Base-by-base conservation (phyloP, 1,140 invertebrate species). In the Habropoda laboriosa region DNA sequence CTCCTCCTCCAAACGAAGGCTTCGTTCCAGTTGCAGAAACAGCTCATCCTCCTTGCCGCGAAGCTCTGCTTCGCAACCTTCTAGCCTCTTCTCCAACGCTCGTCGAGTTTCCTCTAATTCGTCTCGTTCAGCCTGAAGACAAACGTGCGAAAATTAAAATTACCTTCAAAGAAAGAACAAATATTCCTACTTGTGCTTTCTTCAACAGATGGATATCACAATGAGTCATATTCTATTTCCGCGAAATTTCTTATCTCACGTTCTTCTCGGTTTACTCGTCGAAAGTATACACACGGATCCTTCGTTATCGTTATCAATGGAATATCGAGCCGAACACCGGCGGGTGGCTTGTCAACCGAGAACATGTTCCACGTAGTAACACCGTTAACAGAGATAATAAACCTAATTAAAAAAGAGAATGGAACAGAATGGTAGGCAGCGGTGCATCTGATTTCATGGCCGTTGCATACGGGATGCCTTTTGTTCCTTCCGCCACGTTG, bases 21-120 rank as follows among this genome's bases (percentile, higher is more conserved):
- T 94, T 53, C 93, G 91, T 85, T 95, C 95, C 47, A 95, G 88
- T 77, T 95, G 94, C 2, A 94, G 80, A 84, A 95, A 95, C 32
- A 95, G 92, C 80, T 95, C 95, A 75, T 95, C 95, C 83, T 95
- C 95, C 83, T 95, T 95, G 74, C 94, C 94, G 40, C 93, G 93
- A 6, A 95, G 86, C 49, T 95, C 93, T 8, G 92, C 81, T 63
- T 95, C 94, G 80, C 93, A 94, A 18, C 91, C 92, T 82, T 95
- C 94, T 47, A 95, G 82, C 66, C 93, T 90, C 80, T 89, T 92
- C 38, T 94, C 93, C 85, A 95, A 82, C 49, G 91, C 89, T 5
- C 92, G 89, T 53, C 93, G 93, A 30, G 92, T 90, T 60, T 93
- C 91, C 7, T 93, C 92, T 75, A 95, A 82, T 81, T 93, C 93